Base-by-base conservation (phyloP, 2,113 vertebrate species). In the Chionomys nivalis region DNA sequence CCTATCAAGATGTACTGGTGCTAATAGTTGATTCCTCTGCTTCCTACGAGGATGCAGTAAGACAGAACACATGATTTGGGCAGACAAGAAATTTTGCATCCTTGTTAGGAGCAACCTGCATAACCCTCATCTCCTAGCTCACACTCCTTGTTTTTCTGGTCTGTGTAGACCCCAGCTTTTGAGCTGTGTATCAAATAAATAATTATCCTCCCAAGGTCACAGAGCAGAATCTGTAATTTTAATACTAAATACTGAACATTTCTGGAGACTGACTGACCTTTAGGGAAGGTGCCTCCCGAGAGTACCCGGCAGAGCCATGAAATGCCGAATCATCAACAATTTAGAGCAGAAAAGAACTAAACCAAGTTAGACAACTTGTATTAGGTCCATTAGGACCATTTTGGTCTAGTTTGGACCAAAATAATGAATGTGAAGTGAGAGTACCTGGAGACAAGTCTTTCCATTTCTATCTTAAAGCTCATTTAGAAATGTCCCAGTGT, bases 311-410 rank as follows among this genome's bases (percentile, higher is more conserved):
- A 98, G 96, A 61, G 97, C 95, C 92, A 16, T 98, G 97, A 98
- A 98, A 98, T 97, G 97, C 72, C 65, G 97, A 97, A 90, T 97
- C 92, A 44, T 93, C 82, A 96, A 89, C 93, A 78, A 96, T 97
- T 94, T 94, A 98, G 98, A 97, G 94, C 92, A 97, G 97, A 98
- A 98, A 98, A 97, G 94, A 98, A 98, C 97, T 97, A 98, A 98
- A 99, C 97, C 97, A 98, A 98, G 97, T 98, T 98, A 98, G 98
- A 98, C 98, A 98, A 97, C 90, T 97, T 97, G 88, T 98, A 98
- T 98, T 98, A 97, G 97, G 96, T 92, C 97, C 97, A 98, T 98
- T 98, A 98, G 95, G 97, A 97, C 97, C 96, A 97, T 98, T 98
- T 97, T 97, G 96, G 97, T 98, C 93, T 90, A 76, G 12, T 82